phyloP scores from a whole-genome alignment of 2,797 vertebrate species.

The Thamnophis elegans region DNA sequence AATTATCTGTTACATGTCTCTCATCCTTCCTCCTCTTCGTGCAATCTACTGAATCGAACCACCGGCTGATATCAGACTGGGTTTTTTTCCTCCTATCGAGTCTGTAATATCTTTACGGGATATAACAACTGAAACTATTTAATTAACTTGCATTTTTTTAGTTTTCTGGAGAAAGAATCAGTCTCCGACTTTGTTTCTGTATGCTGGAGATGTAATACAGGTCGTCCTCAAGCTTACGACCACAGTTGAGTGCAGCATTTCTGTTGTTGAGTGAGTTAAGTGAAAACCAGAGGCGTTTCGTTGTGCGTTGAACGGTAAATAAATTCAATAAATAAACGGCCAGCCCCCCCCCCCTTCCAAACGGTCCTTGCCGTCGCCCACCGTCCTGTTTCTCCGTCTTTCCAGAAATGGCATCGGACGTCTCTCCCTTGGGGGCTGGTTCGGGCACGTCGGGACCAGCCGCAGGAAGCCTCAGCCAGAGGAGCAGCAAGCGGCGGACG shows the following conservation, averaged over 20 bases:
- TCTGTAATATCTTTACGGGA: not conserved
- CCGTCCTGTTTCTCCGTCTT: not conserved
- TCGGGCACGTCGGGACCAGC: slow-evolving; percentile 73
- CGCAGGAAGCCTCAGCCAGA: slow-evolving; percentile 76
- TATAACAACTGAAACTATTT: not conserved
- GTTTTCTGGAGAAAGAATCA: not conserved
- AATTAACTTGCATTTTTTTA: not conserved
- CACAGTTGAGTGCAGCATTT: too few species aligned
- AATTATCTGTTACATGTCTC: not conserved
- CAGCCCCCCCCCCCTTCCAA: not conserved
- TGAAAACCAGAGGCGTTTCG: not conserved
- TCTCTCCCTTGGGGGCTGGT: slow-evolving; percentile 79
- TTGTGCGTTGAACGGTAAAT: not conserved
- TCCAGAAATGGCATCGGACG: slow-evolving; percentile 84
- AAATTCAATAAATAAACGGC: not conserved
- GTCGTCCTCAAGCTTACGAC: not conserved
- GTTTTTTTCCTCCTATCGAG: not conserved
- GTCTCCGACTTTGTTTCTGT: not conserved
- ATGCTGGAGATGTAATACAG: not conserved
- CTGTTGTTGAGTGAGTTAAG: too few species aligned
- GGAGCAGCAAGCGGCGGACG: slow-evolving; percentile 83
- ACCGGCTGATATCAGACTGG: not conserved
- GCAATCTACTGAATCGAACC: too few species aligned
- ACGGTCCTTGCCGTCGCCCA: not conserved
- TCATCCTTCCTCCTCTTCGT: not conserved